Conservation (phyloP, 37 sponge, comb jelly and placozoan genomes). For the Bolinopsis microptera region DNA sequence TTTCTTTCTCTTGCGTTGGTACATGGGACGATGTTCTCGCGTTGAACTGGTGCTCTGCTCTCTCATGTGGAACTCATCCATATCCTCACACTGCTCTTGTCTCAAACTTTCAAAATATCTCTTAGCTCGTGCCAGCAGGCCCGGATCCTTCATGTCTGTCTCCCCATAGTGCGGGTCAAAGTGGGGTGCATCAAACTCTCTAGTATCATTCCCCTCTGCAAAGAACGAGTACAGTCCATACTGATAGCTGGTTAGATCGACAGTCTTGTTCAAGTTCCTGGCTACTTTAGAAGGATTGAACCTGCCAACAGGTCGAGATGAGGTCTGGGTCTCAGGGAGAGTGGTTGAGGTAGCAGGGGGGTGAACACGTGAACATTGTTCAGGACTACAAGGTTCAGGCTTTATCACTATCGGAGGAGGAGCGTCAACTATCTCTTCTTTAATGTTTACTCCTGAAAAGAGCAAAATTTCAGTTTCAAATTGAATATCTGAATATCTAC, state of each 20-base stretch:
- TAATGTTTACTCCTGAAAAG: not conserved
- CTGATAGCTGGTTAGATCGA: constrained; percentile 41
- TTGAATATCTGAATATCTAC: not conserved
- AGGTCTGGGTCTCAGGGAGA: not conserved
- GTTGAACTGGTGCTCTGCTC: not conserved
- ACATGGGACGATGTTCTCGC: constrained; percentile 21
- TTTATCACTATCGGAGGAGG: not conserved
- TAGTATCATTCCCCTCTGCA: constrained; percentile 1
- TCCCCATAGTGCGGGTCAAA: constrained; percentile 25
- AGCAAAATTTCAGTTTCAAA: not conserved
- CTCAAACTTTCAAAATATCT: not conserved
- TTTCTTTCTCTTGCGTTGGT: not conserved
- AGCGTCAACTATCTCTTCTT: not conserved
- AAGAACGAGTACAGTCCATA: constrained; percentile 47
- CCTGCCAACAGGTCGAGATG: constrained; percentile 41
- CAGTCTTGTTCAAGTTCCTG: not conserved
- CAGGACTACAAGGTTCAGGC: constrained; percentile 35
- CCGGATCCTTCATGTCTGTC: constrained; percentile 47
- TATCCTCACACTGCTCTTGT: not conserved
- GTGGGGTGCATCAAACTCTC: not conserved
- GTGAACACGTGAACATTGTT: not conserved
- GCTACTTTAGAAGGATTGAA: not conserved
- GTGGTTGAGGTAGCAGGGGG: not conserved
- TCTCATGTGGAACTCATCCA: constrained; percentile 29
- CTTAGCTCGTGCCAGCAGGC: not conserved